A percentile compares a stretch with the other conserved stretches of the same genome.
These are phyloP conservation scores for Parapsyche elsis DNA, from an alignment of 1,140 invertebrate species.

Conservation along the genomic window DNA sequence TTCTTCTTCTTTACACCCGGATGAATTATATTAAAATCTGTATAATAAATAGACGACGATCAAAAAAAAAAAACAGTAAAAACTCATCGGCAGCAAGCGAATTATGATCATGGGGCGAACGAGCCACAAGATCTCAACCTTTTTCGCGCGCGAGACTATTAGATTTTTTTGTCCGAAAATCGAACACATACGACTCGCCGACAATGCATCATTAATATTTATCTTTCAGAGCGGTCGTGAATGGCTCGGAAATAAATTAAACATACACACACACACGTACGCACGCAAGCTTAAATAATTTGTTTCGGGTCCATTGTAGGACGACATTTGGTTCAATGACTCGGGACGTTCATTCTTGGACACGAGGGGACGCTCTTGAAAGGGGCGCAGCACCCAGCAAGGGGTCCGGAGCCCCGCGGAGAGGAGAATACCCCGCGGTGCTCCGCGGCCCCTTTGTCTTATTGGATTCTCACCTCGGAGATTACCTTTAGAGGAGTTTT, in stretches of 20 bases:
- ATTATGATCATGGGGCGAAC: neutral
- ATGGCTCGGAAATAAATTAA: constrained; percentile 18
- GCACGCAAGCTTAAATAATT: neutral
- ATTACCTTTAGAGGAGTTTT: neutral
- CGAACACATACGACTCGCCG: constrained; percentile 13
- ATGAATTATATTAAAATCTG: too few species aligned
- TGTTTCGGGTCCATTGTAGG: constrained; percentile 9
- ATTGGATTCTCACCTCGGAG: neutral
- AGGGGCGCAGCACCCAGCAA: constrained; percentile 19
- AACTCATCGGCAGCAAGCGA: neutral
- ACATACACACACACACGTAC: neutral
- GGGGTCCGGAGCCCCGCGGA: constrained; percentile 2
- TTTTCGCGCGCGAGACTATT: too few species aligned
- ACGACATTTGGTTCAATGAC: constrained; percentile 23
- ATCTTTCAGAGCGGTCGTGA: constrained; percentile 21
- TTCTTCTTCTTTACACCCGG: neutral
- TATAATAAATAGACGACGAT: neutral
- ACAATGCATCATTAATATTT: constrained; percentile 32
- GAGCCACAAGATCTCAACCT: neutral
- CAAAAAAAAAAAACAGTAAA: constrained; percentile 9
- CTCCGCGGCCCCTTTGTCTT: constrained; percentile 19
- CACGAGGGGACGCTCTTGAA: neutral
- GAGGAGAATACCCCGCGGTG: neutral
- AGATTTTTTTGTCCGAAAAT: neutral
- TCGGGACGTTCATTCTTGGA: constrained; percentile 24